These are phyloP conservation scores for Drosophila triauraria DNA, from an alignment of 1,140 invertebrate species.

Conservation along the genomic window DNA sequence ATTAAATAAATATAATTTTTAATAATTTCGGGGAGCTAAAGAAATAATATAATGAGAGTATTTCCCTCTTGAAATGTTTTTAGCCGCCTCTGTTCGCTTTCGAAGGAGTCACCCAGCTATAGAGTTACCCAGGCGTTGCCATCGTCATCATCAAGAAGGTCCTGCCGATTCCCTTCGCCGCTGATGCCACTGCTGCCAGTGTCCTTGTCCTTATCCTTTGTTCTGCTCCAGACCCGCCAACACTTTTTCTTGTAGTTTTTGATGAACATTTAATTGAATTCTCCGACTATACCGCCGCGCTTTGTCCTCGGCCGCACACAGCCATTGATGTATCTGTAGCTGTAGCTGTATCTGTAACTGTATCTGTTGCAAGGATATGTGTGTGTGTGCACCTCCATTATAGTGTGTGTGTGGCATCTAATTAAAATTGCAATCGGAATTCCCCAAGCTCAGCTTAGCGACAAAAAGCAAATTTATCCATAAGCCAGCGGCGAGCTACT, in stretches of 20 bases:
- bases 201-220: constrained; percentile 51
- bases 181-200: constrained; percentile 1
- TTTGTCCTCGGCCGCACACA: constrained; percentile 54
- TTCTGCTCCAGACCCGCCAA: constrained; percentile 38
- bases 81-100: neutral
- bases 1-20: neutral
- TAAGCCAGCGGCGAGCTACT: constrained; percentile 34
- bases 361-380: neutral
- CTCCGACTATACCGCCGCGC: constrained; percentile 51
- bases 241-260: constrained; percentile 79
- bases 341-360: constrained; percentile 14
- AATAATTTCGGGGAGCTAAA: no score
- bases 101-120: constrained; percentile 41
- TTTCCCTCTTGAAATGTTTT: neutral
- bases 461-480: constrained; percentile 45
- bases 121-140: constrained; percentile 30
- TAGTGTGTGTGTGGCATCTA: constrained; percentile 49
- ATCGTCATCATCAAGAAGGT: constrained; percentile 40
- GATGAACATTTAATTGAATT: constrained; percentile 84
- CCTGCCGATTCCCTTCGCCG: constrained; percentile 6
- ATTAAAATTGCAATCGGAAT: constrained; percentile 77
- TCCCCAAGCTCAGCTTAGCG: constrained; percentile 36
- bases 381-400: neutral
- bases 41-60: no score
- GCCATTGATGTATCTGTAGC: constrained; percentile 22